Percentiles rank a stretch among this genome's conserved stretches.
Conservation (phyloP, 2,113 vertebrate species). For the Takifugu flavidus region DNA sequence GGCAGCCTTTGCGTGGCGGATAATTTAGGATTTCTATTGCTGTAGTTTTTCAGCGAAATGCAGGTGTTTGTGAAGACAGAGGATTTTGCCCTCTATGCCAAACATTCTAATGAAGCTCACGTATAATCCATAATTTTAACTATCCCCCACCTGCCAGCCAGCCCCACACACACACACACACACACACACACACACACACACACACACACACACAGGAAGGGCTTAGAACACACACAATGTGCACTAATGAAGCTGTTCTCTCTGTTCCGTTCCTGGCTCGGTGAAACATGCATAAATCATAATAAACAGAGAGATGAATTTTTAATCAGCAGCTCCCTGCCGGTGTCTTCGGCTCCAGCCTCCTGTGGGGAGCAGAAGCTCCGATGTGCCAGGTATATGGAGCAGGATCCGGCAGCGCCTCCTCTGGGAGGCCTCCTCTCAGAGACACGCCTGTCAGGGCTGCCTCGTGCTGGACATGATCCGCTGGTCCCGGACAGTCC, state of each 20-base stretch:
- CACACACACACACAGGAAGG: constrained; percentile 7
- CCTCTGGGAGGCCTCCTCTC: constrained; percentile 47
- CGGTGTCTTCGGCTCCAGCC: constrained; percentile 54
- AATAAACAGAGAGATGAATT: constrained; percentile 73
- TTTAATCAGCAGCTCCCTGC: constrained; percentile 68
- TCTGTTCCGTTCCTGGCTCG: constrained; percentile 56
- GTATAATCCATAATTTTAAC: constrained; percentile 66
- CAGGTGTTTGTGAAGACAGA: constrained; percentile 67
- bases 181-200: constrained; percentile 31
- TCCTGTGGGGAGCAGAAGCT: constrained; percentile 45
- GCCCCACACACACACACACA: constrained; percentile 40
- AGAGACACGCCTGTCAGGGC: constrained; percentile 51
- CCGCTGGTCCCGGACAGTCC: constrained; percentile 25
- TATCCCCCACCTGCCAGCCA: constrained; percentile 63
- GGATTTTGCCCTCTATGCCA: constrained; percentile 54
- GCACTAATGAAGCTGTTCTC: constrained; percentile 73
- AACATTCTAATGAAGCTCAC: constrained; percentile 70
- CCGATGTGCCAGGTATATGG: constrained; percentile 59
- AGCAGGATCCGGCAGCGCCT: constrained; percentile 44
- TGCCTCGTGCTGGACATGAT: constrained; percentile 32
- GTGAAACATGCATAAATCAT: constrained; percentile 74
- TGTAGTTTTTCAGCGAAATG: constrained; percentile 55
- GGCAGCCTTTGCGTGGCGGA: constrained; percentile 17
- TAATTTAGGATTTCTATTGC: constrained; percentile 48
- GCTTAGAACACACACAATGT: constrained; percentile 47